These are phyloP conservation scores for Rattus norvegicus DNA, from an alignment of 2,113 vertebrate genomes.

Conservation along the genomic window GRCr8 NC_086028.1:4183501-4184000, in stretches of 20 bases:
- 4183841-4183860: not conserved
- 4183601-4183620: not conserved
- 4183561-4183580: not conserved
- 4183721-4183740: no score
- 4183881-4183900: no score
- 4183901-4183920: not conserved
- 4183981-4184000: not conserved
- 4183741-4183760: not conserved
- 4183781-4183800: not conserved
- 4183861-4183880: not conserved
- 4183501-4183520: not conserved
- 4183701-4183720: not conserved
- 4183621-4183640: not conserved
- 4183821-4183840: not conserved
- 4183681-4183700: not conserved
- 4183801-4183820: not conserved
- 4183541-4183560: not conserved
- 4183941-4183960: not conserved
- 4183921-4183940: not conserved
- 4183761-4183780: not conserved
- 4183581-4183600: not conserved
- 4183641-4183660: not conserved
- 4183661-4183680: not conserved
- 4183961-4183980: not conserved
- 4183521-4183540: not conserved